Base-by-base conservation (phyloP, 2,113 vertebrate species). In the Saccopteryx bilineata region DNA sequence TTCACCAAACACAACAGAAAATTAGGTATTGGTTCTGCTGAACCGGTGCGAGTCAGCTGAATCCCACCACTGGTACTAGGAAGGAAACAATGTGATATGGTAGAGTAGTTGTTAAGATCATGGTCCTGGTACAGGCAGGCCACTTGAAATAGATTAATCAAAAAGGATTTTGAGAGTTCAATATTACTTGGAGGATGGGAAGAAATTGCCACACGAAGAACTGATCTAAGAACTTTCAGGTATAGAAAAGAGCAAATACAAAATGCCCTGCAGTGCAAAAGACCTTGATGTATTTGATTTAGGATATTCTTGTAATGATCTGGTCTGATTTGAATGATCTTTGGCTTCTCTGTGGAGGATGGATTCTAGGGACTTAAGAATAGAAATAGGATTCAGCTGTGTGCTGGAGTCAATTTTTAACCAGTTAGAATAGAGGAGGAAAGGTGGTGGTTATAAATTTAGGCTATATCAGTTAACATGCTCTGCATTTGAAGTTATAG, bases 271-370 rank as follows among this genome's bases (percentile, higher is more conserved):
- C 11, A 17, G 5, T 83, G 10, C 19, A 71, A 46, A 88, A 31
- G 19, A 74, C 5, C 5, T 39, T 69, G 61, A 11, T 69, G 26
- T 93, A 23, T 89, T 78, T 92, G 24, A 48, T 31, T 76, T 76
- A 83, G 28, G 15, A 52, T 92, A 33, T 26, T 81, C 78, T 50
- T 1, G 50, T 46, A 74, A 50, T 52, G 58, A 58, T 9, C 48
- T 18, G 14, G 13, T 87, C 28, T 33, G 23, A 46, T 94, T 72
- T 94, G 85, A 72, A 90, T 78, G 72, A 80, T 95, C 48, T 91
- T 28, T 81, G 58, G 13, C 58, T 86, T 87, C 50, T 91, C 58
- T 24, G 48, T 84, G 65, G 56, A 91, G 58, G 23, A 56, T 24
- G 9, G 13, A 65, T 65, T 63, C 33, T 52, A 68, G 6, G 69